Percentiles rank a stretch among this genome's conserved stretches.
Evolutionary conservation across 1,140 invertebrate species (phyloP).

Genomic region (Drosophila orosa): DNA sequence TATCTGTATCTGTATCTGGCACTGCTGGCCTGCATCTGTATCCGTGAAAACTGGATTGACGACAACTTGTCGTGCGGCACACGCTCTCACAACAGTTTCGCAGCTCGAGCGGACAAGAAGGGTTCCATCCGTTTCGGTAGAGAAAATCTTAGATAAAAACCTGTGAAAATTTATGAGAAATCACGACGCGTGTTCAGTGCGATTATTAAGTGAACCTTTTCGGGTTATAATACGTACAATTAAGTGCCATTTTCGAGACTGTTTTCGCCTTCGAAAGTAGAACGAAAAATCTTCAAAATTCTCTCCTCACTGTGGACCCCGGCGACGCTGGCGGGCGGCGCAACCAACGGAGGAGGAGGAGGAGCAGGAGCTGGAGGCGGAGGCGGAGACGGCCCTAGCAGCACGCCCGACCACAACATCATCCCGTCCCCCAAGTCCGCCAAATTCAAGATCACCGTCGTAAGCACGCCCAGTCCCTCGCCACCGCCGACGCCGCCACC

Average conservation of each 20-base stretch:
- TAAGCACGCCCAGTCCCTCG: conserved; percentile 78
- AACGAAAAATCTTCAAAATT: conserved; percentile 67
- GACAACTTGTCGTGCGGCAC: conserved; percentile 60
- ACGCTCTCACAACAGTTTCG: conserved; percentile 76
- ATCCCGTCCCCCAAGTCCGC: conserved; percentile 46
- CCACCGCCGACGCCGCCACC: conserved; percentile 72
- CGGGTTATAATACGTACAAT: not conserved
- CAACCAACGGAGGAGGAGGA: conserved; percentile 35
- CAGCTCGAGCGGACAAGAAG: conserved; percentile 79
- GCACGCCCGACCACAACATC: conserved; percentile 23
- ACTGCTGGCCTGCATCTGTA: conserved; percentile 4
- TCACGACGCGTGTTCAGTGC: conserved; percentile 11
- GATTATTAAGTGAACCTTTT: not conserved
- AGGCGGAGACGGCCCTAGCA: conserved; percentile 30
- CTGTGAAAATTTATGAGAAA: conserved; percentile 26
- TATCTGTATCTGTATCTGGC: conserved; percentile 9
- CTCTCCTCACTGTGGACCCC: conserved; percentile 83
- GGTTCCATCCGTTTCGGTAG: conserved; percentile 53
- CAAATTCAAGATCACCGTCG: conserved; percentile 82
- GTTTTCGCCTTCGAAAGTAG: not conserved
- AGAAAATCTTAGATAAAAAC: conserved; percentile 11
- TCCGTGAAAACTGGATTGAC: conserved; percentile 20
- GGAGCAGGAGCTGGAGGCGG: conserved; percentile 12
- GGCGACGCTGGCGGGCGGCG: conserved; percentile 75
- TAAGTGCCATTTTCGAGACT: conserved; percentile 10